Evolutionary conservation across 2,797 vertebrate genomes (phyloP), one percentile per base, ranked within the genome.

Genomic region (Coilia nasus): DNA sequence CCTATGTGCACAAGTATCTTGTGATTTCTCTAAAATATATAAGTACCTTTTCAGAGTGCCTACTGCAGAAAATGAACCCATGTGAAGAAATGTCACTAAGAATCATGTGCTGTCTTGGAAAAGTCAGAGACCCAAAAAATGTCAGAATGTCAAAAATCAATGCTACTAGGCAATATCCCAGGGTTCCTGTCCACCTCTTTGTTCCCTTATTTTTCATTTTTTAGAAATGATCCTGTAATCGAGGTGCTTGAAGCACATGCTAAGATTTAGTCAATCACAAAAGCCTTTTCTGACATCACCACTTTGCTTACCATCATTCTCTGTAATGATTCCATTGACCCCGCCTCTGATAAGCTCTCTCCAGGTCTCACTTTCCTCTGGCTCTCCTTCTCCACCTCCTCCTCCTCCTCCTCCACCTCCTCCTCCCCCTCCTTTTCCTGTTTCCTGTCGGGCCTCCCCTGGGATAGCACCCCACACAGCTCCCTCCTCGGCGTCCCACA

Each of bases 291-390:
- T 3, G 50, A 54, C 2, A 54, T 14, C 50, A 54, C 50, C 50
- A 9, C 50, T 54, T 9, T 54, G 50, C 64, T 93, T 71, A 92
- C 93, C 93, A 1, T 94, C 85, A 0, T 54, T 86, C 64, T 94
- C 91, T 19, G 87, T 91, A 78, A 91, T 94, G 83, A 95, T 94
- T 81, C 94, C 94, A 6, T 89, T 93, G 67, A 96, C 92, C 9
- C 93, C 94, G 10, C 90, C 91, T 82, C 84, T 62, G 2, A 93
- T 90, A 46, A 95, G 93, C 25, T 91, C 91, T 12, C 85, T 92
- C 94, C 95, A 95, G 17, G 87, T 82, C 46, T 93, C 87, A 11
- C 90, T 88, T 14, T 91, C 67, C 23, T 85, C 82, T 21, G 86
- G 84, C 21, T 54, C 35, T 80, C 25, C 80, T 2, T 35, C 82